Base-by-base conservation (phyloP, 2,888 invertebrate species). In the Cancer borealis region DNA sequence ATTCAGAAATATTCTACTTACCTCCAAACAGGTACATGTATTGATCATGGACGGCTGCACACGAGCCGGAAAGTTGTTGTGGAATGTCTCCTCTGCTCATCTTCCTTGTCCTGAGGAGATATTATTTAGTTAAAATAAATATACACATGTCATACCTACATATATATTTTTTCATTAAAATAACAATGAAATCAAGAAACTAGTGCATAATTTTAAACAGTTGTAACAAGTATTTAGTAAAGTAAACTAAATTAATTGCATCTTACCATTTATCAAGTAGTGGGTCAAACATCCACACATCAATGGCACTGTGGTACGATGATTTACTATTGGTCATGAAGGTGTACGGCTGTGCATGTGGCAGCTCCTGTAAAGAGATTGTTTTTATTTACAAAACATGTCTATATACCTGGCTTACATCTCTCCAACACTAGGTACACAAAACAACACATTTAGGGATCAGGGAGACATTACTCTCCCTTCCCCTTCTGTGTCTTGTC, bases 21-120 rank as follows among this genome's bases (percentile, higher is more conserved):
- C 94, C 94, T 90, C 94, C 94, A 92, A 94, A 94, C 26, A 94
- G 88, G 88, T 94, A 94, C 94, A 94, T 94, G 60, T 94, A 79
- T 2, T 92, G 54, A 2, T 92, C 46, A 17, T 94, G 94, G 54
- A 94, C 92, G 0, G 94, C 94, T 39, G 94, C 94, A 90, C 94
- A 94, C 8, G 94, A 92, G n/a, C 94, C 94, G 8, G 94, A 94
- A 21, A 94, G 92, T 54, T 94, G 92, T 10, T 89, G 89, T n/a
- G 94, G 94, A 54, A 94, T 92, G 26, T 90, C 88, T 12, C 94
- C 94, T 14, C 88, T 47, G 45, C 94, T 92, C 90, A 90, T 88
- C 54, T 91, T 92, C 12, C 90, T 89, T 6, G 73, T 92, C 94
- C 94, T 94, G 88, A 21, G 17, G 49, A 54, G 30, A 39, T 39